Evolutionary conservation across 2,113 vertebrate species (phyloP), one percentile per base, ranked within the genome.

Genomic region (Indri indri): DNA sequence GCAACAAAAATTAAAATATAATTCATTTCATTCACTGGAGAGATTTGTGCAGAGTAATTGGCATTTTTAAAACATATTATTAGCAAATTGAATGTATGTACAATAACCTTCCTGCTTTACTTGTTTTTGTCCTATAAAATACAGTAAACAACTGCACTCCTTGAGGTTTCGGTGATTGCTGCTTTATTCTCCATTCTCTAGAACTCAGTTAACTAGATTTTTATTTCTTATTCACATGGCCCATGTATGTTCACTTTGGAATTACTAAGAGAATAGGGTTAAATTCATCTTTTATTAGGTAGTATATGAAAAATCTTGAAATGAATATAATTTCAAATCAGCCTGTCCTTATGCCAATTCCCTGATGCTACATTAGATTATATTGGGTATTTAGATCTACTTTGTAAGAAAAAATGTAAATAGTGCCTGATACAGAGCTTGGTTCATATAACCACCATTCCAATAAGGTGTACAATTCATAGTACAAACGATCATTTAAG

Each of bases 11-110:
- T 17, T 85, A 3, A 65, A 91, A 92, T 61, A 9, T 23, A 85
- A 74, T 47, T 70, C 34, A 88, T 84, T 97, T 91, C n/a, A 70
- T 71, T 79, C 96, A 65, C 82, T 11, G 34, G 2, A 81, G 27
- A 40, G 1, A 90, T 83, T 82, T 86, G 10, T 95, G 52, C 20
- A 83, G 32, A 88, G 57, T 77, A 88, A 95, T 52, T 91, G 74
- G 90, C 32, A 94, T 92, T 79, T 96, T 94, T 45, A 96, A 97
- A 98, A 90, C 87, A 88, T 42, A 37, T 18, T 32, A 86, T 90
- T 85, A 96, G 65, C 30, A 96, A 92, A 84, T 37, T 88, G 59
- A 96, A 37, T 84, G 47, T 96, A 45, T 88, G 57, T 63, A 57
- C 81, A 95, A 80, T 88, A 97, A 92, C 88, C 82, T 91, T 83